Conservation (phyloP, 2,113 vertebrate genomes). For the Entelurus aequoreus region DNA sequence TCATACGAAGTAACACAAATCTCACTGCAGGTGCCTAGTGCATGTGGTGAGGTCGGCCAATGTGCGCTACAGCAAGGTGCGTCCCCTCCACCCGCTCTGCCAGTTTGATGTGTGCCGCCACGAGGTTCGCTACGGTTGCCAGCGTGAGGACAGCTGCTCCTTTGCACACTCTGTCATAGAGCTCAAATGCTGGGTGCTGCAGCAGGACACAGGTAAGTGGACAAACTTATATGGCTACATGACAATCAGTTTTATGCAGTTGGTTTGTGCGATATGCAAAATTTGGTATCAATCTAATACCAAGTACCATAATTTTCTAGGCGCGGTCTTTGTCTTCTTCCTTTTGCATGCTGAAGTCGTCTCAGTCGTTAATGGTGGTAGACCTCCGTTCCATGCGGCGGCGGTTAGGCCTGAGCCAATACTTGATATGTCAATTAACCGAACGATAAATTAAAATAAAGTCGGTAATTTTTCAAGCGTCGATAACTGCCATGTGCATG, state of each 20-base stretch:
- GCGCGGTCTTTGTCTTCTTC: no score
- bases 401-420: no score
- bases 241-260: background rate
- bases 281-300: no score
- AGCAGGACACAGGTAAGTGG: slow-evolving; percentile 85
- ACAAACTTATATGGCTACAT: background rate
- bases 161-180: slow-evolving; percentile 97
- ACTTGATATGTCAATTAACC: no score
- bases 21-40: slow-evolving; percentile 86
- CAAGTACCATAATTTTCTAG: no score
- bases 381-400: no score
- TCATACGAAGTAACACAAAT: background rate
- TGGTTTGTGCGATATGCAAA: no score
- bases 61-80: slow-evolving; percentile 94
- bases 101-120: slow-evolving; percentile 96
- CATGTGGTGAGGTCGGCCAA: slow-evolving; percentile 93
- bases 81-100: slow-evolving; percentile 93
- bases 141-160: slow-evolving; percentile 95
- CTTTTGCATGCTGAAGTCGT: no score
- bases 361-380: no score
- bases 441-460: no score
- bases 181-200: slow-evolving; percentile 95
- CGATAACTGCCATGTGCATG: no score
- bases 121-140: slow-evolving; percentile 92
- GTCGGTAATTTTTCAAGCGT: no score